Evolutionary conservation across 2,888 invertebrate species (phyloP).

Genomic region (Oasisia sp.): DNA sequence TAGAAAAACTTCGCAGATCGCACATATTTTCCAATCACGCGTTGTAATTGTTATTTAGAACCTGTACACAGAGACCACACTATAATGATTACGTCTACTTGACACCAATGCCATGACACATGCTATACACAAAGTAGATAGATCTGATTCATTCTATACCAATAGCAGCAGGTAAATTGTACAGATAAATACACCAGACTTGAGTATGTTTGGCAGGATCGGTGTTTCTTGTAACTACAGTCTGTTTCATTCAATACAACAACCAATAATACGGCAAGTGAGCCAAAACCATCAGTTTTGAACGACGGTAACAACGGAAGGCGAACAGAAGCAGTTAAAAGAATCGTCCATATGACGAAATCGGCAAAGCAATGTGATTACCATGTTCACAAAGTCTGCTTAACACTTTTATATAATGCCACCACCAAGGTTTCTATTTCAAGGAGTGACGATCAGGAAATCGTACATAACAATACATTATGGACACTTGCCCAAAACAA

Average conservation of each 20-base stretch:
- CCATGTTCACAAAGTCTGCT: background rate
- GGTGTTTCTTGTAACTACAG: background rate
- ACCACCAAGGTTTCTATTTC: background rate
- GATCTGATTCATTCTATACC: background rate
- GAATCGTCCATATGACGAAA: background rate
- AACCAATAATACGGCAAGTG: background rate
- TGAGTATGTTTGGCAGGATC: background rate
- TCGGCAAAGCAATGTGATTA: background rate
- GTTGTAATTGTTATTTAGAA: background rate
- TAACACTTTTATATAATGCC: background rate
- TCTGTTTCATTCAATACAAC: background rate
- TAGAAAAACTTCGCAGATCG: background rate
- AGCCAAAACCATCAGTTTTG: background rate
- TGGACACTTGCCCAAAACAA: background rate
- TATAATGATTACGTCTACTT: background rate
- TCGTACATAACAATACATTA: background rate
- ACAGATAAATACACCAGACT: background rate
- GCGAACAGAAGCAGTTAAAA: background rate
- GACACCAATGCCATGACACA: background rate
- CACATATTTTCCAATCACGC: background rate
- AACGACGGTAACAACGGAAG: background rate
- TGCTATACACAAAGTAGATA: conserved; percentile 1
- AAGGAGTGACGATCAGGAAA: background rate
- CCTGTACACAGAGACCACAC: background rate
- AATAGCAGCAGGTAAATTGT: conserved; percentile 3